Percentiles rank a stretch among this genome's conserved stretches.
Conservation (phyloP, 2,113 vertebrate genomes). For the Lota lota region DNA sequence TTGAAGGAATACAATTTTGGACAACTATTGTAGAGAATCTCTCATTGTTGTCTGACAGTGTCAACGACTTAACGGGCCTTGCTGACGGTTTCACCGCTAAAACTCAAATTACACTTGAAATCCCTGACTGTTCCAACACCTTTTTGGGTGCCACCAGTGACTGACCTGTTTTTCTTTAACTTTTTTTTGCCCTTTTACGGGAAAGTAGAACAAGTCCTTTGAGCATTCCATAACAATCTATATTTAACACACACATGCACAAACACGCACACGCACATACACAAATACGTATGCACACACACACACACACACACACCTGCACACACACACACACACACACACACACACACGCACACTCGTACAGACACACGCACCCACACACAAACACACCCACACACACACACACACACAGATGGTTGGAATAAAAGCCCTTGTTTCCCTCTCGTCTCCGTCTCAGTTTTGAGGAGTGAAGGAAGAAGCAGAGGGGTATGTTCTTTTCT, state of each 20-base stretch:
- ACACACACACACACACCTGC: slow-evolving; percentile 31
- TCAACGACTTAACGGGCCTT: no score
- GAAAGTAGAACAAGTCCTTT: slow-evolving; percentile 55
- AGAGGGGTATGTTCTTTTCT: slow-evolving; percentile 5
- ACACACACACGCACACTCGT: no score
- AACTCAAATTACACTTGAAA: background rate
- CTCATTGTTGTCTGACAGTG: background rate
- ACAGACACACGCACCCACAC: background rate
- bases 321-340: background rate
- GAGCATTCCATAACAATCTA: slow-evolving; percentile 64
- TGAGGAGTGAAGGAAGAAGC: slow-evolving; percentile 38
- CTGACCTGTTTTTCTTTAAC: slow-evolving; percentile 54
- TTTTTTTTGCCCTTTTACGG: slow-evolving; percentile 49
- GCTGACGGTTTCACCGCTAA: background rate
- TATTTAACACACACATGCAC: slow-evolving; percentile 63
- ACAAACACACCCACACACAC: background rate
- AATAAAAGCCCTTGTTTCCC: slow-evolving; percentile 57
- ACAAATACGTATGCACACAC: slow-evolving; percentile 54
- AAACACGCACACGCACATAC: slow-evolving; percentile 54
- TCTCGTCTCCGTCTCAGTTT: slow-evolving; percentile 31
- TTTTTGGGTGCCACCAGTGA: slow-evolving; percentile 44
- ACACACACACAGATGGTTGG: slow-evolving; percentile 63
- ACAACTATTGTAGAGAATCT: slow-evolving; percentile 39
- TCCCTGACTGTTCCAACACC: slow-evolving; percentile 50
- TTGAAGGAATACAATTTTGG: background rate